Conservation (phyloP, 37 sponge, comb jelly and placozoan genomes). For the Spongia lamella region DNA sequence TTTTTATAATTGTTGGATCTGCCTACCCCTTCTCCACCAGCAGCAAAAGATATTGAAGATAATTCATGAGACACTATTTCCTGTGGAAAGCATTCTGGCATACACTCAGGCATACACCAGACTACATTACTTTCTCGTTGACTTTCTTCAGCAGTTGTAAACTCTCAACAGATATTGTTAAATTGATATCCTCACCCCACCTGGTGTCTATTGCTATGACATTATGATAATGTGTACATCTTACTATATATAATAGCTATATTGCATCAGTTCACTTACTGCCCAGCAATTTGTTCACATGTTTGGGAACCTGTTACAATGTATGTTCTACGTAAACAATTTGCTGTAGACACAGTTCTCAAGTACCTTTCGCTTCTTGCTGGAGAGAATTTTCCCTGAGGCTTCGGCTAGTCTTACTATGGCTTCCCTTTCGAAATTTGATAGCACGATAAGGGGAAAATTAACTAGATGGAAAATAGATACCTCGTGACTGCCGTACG, state of each 20-base stretch:
- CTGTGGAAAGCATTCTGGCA: conserved; percentile 18
- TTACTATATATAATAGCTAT: not conserved
- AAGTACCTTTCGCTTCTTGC: conserved; percentile 68
- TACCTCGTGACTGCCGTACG: conserved; percentile 73
- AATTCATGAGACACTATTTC: conserved; percentile 67
- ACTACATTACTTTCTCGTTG: too few species aligned
- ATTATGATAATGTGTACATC: not conserved
- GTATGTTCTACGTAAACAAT: not conserved
- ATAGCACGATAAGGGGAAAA: not conserved
- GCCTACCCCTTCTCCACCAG: conserved; percentile 89
- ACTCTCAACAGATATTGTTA: conserved; percentile 63
- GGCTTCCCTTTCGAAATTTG: conserved; percentile 62
- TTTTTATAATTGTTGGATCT: not conserved
- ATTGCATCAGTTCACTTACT: conserved; percentile 59
- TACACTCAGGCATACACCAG: not conserved
- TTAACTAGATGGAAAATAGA: not conserved
- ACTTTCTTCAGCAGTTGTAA: conserved; percentile 13
- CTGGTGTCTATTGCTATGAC: conserved; percentile 37
- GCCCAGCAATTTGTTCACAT: conserved; percentile 65
- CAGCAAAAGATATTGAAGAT: conserved; percentile 85
- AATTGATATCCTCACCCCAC: conserved; percentile 52
- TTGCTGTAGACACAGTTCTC: not conserved
- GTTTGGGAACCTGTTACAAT: conserved; percentile 61
- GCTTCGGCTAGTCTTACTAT: conserved; percentile 66
- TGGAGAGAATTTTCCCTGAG: conserved; percentile 19